Base-by-base conservation (phyloP, 2,888 invertebrate genomes). In the Andrena hattorfiana region DNA sequence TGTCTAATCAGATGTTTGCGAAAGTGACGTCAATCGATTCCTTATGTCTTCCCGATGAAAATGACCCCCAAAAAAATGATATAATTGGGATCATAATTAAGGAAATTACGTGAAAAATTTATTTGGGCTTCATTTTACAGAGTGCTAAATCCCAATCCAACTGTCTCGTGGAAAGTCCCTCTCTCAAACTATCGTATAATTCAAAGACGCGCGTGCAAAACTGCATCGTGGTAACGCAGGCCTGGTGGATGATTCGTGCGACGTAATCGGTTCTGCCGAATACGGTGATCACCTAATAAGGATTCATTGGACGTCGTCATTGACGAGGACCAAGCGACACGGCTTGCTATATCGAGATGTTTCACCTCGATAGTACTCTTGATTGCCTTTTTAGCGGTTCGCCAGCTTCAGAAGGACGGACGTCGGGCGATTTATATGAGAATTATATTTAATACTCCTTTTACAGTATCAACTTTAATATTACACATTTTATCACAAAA, bases 251-350 rank as follows among this genome's bases (percentile, higher is more conserved):
- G 77, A 60, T 67, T 76, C 74, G 72, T 69, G 70, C 73, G 72
- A 79, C 77, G 77, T 83, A 77, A 87, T 82, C 81, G 80, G 30
- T 32, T 75, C 69, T 63, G 51, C 79, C 82, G 74, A 85, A 84
- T 82, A 86, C 78, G 85, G 83, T 26, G 26, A 60, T 63, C 68
- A 54, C 85, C 82, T 72, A 82, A 88, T 87, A 89, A 85, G 88
- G 89, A 86, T 74, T 82, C 85, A 77, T 74, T 62, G 85, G 83
- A 77, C 81, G 84, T 83, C 77, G 83, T 81, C 85, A 89, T 89
- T 88, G 86, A 87, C 84, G 85, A 86, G 75, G 82, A 79, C 51
- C 67, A 49, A 81, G 20, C 64, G 64, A 67, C 66, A 62, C 64
- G 48, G 28, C 48, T 59, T 54, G 77, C 73, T 81, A 70, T 72